A percentile compares a stretch with the other conserved stretches of the same genome.
These are phyloP conservation scores for Bombus fervidus DNA, from an alignment of 1,140 invertebrate species.

Conservation along the genomic window DNA sequence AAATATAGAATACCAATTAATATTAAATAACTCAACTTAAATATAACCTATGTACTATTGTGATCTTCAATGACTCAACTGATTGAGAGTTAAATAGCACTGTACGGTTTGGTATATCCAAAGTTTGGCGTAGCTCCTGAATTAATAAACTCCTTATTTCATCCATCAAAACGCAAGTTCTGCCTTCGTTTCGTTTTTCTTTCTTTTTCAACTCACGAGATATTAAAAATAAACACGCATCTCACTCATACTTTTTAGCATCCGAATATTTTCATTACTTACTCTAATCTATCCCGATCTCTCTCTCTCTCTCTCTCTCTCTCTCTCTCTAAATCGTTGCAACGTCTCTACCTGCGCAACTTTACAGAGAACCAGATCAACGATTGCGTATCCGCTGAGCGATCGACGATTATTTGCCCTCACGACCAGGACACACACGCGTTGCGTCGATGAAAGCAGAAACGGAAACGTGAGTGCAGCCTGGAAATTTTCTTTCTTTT, in stretches of 20 bases:
- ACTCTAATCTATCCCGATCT: neutral
- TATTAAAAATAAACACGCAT: neutral
- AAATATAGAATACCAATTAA: neutral
- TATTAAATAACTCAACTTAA: no score
- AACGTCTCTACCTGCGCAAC: neutral
- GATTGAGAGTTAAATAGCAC: neutral
- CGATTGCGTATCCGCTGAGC: neutral
- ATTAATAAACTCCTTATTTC: no score
- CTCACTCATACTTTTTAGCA: no score
- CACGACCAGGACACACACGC: neutral
- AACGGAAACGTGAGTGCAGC: constrained; percentile 2
- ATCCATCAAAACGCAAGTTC: no score
- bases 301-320: no score
- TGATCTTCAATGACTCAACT: neutral
- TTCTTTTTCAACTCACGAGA: neutral
- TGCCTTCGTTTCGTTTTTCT: no score
- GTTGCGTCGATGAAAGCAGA: neutral
- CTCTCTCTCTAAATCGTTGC: neutral
- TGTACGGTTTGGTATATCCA: neutral
- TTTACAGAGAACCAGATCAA: neutral
- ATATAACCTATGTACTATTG: no score
- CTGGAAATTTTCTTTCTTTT: neutral
- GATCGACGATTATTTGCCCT: neutral
- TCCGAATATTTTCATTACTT: no score
- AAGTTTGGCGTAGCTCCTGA: no score